Conservation (phyloP, 2,797 vertebrate species). For the Coracias cyanogaster region DNA sequence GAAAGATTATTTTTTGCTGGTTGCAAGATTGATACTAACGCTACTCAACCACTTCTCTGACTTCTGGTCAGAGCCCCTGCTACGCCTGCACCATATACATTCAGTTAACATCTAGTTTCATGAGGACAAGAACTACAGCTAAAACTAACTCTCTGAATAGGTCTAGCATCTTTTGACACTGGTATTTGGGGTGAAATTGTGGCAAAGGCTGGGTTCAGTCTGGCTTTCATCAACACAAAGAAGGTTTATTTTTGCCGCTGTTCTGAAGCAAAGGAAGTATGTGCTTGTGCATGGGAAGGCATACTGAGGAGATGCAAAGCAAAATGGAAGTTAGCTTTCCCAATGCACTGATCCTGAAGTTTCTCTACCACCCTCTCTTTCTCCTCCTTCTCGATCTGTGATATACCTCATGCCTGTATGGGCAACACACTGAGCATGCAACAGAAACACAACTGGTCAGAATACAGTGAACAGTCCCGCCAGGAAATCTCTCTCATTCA, state of each 20-base stretch:
- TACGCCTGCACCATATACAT: not conserved
- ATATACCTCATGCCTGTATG: not conserved
- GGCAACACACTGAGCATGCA: not conserved
- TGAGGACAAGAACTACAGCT: not conserved
- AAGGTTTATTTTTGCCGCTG: not conserved
- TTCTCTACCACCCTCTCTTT: not conserved
- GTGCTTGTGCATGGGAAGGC: accelerated
- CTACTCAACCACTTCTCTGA: not conserved
- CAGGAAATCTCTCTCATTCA: not conserved
- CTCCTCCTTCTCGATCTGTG: not conserved
- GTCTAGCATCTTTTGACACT: not conserved
- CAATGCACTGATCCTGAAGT: not conserved
- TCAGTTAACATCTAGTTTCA: not conserved
- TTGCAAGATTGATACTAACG: not conserved
- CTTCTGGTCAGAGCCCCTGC: not conserved
- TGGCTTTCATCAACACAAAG: not conserved
- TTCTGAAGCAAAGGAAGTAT: not conserved
- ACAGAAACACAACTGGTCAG: not conserved
- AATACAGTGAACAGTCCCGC: not conserved
- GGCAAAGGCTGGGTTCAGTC: not conserved
- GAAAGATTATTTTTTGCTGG: not conserved
- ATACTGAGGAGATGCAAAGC: not conserved
- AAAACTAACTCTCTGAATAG: not conserved
- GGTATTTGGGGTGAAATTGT: not conserved
- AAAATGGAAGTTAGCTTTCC: not conserved